Percentiles rank a stretch among this genome's conserved stretches.
These are phyloP conservation scores for Eolophus roseicapilla DNA, from an alignment of 2,113 vertebrate genomes.

Conservation along the genomic window DNA sequence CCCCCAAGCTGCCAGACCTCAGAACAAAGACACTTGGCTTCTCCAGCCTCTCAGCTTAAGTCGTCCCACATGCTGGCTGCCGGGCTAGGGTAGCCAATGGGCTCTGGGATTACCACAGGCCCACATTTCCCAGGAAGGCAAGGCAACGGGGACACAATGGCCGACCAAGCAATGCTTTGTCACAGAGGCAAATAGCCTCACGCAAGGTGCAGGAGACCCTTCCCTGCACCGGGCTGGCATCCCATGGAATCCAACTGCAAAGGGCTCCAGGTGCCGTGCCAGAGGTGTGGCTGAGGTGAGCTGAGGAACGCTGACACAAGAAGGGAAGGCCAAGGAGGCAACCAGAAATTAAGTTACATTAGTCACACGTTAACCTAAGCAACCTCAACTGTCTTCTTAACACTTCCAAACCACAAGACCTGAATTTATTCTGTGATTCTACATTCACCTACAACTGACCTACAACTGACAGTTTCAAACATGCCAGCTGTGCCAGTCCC, in stretches of 20 bases:
- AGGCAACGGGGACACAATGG: background rate
- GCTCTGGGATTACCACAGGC: background rate
- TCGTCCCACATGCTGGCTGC: rapidly evolving
- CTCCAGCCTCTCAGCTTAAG: background rate
- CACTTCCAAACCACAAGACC: background rate
- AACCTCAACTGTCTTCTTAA: background rate
- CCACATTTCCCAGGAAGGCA: rapidly evolving
- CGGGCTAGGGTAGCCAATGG: rapidly evolving
- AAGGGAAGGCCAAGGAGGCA: background rate
- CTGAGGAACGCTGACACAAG: background rate
- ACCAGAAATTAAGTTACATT: background rate
- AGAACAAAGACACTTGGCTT: slow-evolving; percentile 8
- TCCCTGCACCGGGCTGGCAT: background rate
- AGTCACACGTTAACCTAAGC: background rate
- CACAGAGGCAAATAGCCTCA: background rate
- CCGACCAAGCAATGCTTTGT: rapidly evolving
- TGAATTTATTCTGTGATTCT: background rate
- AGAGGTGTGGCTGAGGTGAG: background rate
- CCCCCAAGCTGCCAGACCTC: background rate
- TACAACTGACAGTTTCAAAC: background rate
- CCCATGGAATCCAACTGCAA: background rate
- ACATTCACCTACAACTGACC: background rate
- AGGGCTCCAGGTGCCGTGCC: rapidly evolving
- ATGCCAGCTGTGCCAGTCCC: background rate
- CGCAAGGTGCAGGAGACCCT: background rate